Percentiles rank a stretch among this genome's conserved stretches.
phyloP scores from a whole-genome alignment of 2,797 vertebrate genomes.

The Coilia nasus region DNA sequence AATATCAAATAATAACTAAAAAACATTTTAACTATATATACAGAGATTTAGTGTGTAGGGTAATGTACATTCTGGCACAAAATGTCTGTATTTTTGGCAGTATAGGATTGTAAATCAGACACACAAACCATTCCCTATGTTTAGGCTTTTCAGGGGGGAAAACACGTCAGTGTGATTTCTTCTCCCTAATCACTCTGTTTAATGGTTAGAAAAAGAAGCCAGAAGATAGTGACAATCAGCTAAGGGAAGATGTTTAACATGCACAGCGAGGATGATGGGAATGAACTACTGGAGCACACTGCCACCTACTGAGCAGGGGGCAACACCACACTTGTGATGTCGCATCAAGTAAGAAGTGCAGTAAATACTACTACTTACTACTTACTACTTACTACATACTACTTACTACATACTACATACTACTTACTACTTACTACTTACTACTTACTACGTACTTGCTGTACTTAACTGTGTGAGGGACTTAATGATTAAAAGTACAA shows the following conservation, averaged over 20 bases:
- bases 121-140: background rate
- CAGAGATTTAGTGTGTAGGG: background rate
- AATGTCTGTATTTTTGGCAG: background rate
- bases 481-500: no score
- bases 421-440: no score
- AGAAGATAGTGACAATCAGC: background rate
- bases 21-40: no score
- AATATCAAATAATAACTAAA: no score
- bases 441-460: no score
- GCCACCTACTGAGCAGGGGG: constrained; percentile 57
- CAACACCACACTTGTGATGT: background rate
- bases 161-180: background rate
- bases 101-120: background rate
- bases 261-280: background rate
- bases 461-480: no score
- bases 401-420: no score
- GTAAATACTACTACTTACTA: background rate
- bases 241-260: background rate
- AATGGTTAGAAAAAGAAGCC: background rate
- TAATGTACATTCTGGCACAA: background rate
- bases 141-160: background rate
- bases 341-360: background rate
- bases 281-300: constrained; percentile 54
- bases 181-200: background rate
- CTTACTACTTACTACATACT: no score